Conservation (phyloP, 2,797 vertebrate genomes). For the Manis javanica region DNA sequence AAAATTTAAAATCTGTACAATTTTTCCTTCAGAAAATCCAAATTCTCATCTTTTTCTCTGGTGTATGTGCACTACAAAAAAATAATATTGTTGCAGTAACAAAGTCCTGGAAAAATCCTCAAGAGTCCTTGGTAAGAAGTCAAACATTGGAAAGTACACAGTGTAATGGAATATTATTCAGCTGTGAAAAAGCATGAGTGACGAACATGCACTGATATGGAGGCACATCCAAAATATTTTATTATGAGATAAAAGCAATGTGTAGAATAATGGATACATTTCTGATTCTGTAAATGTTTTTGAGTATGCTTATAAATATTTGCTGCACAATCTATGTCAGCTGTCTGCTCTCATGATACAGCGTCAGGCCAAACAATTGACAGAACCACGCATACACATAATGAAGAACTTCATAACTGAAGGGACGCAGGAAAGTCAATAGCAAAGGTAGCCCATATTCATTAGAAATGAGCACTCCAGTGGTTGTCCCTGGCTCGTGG, state of each 20-base stretch:
- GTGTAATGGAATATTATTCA: neutral
- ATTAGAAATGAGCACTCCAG: neutral
- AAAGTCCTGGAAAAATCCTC: neutral
- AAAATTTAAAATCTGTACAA: neutral
- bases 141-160: neutral
- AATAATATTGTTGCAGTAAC: neutral
- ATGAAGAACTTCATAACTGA: neutral
- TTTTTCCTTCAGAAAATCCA: neutral
- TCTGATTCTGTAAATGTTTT: neutral
- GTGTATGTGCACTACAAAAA: neutral
- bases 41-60: no score
- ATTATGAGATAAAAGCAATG: neutral
- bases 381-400: rapidly evolving
- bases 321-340: neutral
- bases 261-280: neutral
- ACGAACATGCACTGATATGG: neutral
- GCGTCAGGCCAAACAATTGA: neutral
- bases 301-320: neutral
- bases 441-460: neutral
- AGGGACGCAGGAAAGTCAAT: neutral
- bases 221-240: neutral
- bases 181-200: neutral
- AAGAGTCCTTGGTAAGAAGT: neutral
- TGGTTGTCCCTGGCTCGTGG: neutral
- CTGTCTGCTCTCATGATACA: neutral